Evolutionary conservation across 2,797 vertebrate species (phyloP), one percentile per base, ranked within the genome.

Genomic region (Brotula barbata): DNA sequence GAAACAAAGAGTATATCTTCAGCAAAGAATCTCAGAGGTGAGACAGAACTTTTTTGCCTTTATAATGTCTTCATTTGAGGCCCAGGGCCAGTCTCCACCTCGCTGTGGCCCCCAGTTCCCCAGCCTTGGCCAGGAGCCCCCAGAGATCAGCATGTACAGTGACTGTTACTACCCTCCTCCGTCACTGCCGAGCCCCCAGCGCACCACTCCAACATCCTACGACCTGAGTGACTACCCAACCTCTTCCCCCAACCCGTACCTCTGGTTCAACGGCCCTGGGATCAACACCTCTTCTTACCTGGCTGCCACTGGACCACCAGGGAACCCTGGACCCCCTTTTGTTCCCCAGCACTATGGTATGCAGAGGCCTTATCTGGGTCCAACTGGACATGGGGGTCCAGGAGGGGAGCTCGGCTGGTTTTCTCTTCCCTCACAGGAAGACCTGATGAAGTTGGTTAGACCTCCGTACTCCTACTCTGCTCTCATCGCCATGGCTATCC

Each of bases 401-500:
- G 91, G 93, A 56, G 94, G 76, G 7, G 96, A 98, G 51, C 88
- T 98, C 46, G 92, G 94, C 78, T 99, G 97, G 96, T 95, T 98
- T 79, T 96, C 96, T 31, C 92, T 99, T 11, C 97, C 96, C 0
- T 98, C 96, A 3, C 97, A 99, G 75, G 96, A 98, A 84, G 97
- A 99, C 86, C 89, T 99, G 62, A 98, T 99, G 95, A 99, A 98
- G 83, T 72, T 99, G 78, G 97, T 98, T 57, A 91, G 97, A 58
- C 97, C 97, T 0, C 97, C 97, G 0, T 99, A 99, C 55, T 98
- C 96, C 19, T 99, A 99, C 82, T 99, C 97, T 0, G 97, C 97
- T 3, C 94, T 99, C 34, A 99, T 99, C 2, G 97, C 97, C 76
- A 99, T 99, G 97, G 97, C 97, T 52, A 99, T 98, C 80, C 97